Evolutionary conservation across 2,113 vertebrate species (phyloP), one percentile per base, ranked within the genome.

Genomic region (Campylorhamphus procurvoides): DNA sequence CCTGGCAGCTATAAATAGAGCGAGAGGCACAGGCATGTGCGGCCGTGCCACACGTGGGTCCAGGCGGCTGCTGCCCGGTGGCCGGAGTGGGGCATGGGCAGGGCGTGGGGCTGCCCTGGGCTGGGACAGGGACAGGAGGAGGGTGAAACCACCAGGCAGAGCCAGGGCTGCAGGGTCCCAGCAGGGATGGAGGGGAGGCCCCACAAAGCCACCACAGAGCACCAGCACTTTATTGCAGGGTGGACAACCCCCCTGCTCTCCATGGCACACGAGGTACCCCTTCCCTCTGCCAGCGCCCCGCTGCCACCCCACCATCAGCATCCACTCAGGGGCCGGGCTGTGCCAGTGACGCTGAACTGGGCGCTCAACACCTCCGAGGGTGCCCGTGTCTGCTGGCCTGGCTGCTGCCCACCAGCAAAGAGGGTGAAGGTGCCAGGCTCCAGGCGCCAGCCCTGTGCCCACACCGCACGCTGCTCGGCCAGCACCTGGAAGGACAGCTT

Each of bases 341-440:
- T 2, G 0, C 97, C 97, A 0, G 73, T 66, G 68, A 97, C 94
- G 0, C 42, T 56, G 81, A 98, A 97, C 49, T 0, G 72, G 0
- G 73, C 14, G 0, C 91, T 96, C 62, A 98, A 90, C 85, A 97
- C 91, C 69, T 95, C 97, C 0, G 97, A 97, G 58, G 93, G 85
- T 0, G 3, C 94, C 23, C 28, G 78, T 0, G 5, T 78, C 55
- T 83, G 58, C 88, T 98, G 97, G 18, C 35, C 83, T 0, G 97
- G 97, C 84, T 97, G 97, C 90, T 97, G 97, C 42, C 97, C 97
- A 0, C 97, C 97, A 0, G 86, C 94, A 1, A 97, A 98, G n/a
- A 98, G 46, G 14, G 90, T 96, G 90, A 98, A 97, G n/a, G 90
- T 35, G 62, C 96, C 97, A 0, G 97, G 96, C 78, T 98, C 95